Base-by-base conservation (phyloP, 1,140 invertebrate genomes). In the Penaeus japonicus region DNA sequence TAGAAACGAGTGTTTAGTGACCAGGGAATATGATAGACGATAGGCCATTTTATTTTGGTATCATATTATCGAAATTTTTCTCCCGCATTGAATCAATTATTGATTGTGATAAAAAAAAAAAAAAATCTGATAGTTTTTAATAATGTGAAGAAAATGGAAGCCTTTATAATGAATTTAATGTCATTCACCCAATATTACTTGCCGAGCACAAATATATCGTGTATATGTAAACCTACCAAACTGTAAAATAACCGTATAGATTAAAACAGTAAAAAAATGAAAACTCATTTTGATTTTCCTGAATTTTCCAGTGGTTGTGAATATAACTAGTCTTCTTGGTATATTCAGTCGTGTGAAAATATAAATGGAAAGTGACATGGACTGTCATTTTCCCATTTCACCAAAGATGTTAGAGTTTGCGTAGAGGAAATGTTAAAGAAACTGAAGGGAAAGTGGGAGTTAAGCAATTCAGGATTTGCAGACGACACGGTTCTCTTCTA, bases 121-220 rank as follows among this genome's bases (percentile, higher is more conserved):
- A 53, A n/a, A 83, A 18, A 32, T 62, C 65, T 83, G 81, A 62
- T 62, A 57, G 55, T 83, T 83, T 82, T 62, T 22, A 55, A 83
- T 62, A 55, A 62, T 62, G 55, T 62, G 79, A 79, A 55, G 27
- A 77, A 39, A 39, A 47, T 32, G 20, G 39, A 39, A 86, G 84
- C 54, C 84, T 86, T 86, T 86, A 86, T 86, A 86, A 59, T 86
- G 84, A 86, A 78, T 59, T 86, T 78, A n/a, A 75, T 86, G 55
- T 86, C 73, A 78, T 39, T 86, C 84, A 86, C 84, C 84, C 78
- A 59, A 59, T 86, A 86, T 86, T 79, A 59, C 84, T 86, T 86
- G 84, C 84, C 75, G 35, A 86, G 84, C 84, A 86, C 84, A 86
- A 79, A 86, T 86, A 86, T 86, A 86, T 79, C 75, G 47, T 86